phyloP scores from a whole-genome alignment of 2,113 vertebrate species.

The Holacanthus passer region DNA sequence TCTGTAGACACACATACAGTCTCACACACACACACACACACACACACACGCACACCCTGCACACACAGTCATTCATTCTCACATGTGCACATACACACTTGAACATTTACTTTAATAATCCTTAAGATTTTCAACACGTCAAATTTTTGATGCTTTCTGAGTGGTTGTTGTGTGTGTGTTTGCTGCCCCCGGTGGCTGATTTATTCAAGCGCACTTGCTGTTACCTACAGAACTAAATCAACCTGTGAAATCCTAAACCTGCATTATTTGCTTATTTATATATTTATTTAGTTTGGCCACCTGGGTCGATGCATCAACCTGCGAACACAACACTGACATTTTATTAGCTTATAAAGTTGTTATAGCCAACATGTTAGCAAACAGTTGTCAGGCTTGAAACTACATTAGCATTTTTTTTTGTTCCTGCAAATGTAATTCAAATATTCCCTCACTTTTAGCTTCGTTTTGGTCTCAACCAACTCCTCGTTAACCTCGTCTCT shows the following conservation, averaged over 20 bases:
- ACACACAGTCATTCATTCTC: background rate
- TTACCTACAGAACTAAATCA: background rate
- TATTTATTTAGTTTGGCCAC: too few relatives aligned
- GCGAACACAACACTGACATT: background rate
- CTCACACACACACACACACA: background rate
- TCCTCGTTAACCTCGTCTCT: background rate
- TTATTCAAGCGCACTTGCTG: background rate
- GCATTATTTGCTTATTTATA: accelerated
- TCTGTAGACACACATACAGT: constrained; percentile 35
- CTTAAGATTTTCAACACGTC: constrained; percentile 9
- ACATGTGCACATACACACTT: background rate
- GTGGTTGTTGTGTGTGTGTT: background rate
- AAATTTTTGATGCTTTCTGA: background rate
- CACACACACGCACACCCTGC: background rate
- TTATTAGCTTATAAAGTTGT: background rate
- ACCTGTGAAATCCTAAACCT: background rate
- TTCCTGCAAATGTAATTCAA: too few relatives aligned
- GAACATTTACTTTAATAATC: constrained; percentile 6
- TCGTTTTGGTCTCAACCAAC: too few relatives aligned
- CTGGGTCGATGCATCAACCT: background rate
- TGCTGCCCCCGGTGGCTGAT: background rate
- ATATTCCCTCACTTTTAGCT: background rate
- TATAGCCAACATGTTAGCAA: background rate
- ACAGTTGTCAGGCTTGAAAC: background rate
- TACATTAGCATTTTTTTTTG: background rate